Percentiles rank a stretch among this genome's conserved stretches.
These are phyloP conservation scores for Melanotaenia duboulayi DNA, from an alignment of 2,113 vertebrate genomes.

Conservation along the genomic window DNA sequence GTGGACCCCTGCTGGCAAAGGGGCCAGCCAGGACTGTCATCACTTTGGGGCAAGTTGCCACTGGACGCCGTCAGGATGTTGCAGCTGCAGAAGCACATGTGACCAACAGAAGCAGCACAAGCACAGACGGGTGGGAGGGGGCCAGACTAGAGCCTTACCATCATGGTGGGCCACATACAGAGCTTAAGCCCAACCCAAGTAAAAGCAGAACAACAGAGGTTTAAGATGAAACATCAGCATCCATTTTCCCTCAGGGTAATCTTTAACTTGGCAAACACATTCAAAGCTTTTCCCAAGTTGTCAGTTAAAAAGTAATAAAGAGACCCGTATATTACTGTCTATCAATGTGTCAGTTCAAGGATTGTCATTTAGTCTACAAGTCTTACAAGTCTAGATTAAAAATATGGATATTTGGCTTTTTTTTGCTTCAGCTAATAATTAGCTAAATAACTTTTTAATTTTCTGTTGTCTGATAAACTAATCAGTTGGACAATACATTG, in stretches of 20 bases:
- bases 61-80: slow-evolving; percentile 22
- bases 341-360: not conserved
- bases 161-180: slow-evolving; percentile 83
- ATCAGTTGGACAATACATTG: not conserved
- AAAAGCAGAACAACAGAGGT: slow-evolving; percentile 74
- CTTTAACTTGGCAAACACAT: slow-evolving; percentile 18
- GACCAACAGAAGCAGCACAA: slow-evolving; percentile 71
- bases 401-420: not conserved
- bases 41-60: slow-evolving; percentile 25
- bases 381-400: no score
- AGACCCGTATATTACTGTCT: not conserved
- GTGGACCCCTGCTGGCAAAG: slow-evolving; percentile 63
- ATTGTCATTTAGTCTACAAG: not conserved
- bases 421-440: no score
- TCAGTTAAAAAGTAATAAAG: not conserved
- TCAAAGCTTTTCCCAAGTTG: slow-evolving; percentile 26
- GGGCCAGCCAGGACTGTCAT: slow-evolving; percentile 30
- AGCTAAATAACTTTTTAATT: not conserved
- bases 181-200: slow-evolving; percentile 77
- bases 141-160: slow-evolving; percentile 79
- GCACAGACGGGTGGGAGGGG: slow-evolving; percentile 47
- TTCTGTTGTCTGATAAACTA: not conserved
- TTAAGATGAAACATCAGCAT: slow-evolving; percentile 55
- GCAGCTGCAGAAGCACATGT: slow-evolving; percentile 59
- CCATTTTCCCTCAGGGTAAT: slow-evolving; percentile 1